These are phyloP conservation scores for Tyrannus savana DNA, from an alignment of 2,113 vertebrate species.

Conservation along the genomic window DNA sequence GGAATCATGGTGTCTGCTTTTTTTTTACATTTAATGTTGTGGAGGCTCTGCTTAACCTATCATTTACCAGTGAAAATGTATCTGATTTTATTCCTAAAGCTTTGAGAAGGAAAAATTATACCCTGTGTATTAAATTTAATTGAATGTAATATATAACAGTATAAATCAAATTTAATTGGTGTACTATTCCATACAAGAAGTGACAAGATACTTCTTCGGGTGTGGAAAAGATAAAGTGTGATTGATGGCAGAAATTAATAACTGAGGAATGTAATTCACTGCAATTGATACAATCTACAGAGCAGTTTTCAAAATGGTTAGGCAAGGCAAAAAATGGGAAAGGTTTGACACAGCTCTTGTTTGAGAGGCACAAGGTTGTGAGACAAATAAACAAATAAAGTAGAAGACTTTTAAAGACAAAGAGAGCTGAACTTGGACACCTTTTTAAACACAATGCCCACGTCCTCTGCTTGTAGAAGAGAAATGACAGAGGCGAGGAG, in stretches of 20 bases:
- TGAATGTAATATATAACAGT: neutral
- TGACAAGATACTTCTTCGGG: conserved; percentile 55
- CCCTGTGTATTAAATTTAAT: conserved; percentile 31
- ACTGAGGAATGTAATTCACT: conserved; percentile 24
- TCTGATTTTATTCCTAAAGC: conserved; percentile 18
- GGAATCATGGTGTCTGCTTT: neutral
- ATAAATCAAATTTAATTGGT: conserved; percentile 60
- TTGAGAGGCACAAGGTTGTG: neutral
- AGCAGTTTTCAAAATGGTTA: conserved; percentile 20
- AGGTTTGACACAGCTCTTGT: neutral
- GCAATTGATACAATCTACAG: neutral
- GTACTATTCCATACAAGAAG: conserved; percentile 13
- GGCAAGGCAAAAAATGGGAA: neutral
- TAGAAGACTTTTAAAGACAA: neutral
- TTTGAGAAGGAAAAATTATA: conserved; percentile 45
- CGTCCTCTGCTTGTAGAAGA: neutral
- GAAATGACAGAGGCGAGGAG: neutral
- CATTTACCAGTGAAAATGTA: conserved; percentile 21
- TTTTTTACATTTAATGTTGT: neutral
- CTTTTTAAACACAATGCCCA: neutral
- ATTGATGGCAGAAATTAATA: conserved; percentile 68
- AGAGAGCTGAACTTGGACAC: neutral
- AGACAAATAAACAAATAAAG: neutral
- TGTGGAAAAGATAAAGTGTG: conserved; percentile 40
- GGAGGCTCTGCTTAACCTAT: conserved; percentile 37